Evolutionary conservation across 2,888 invertebrate genomes (phyloP), one percentile per base, ranked within the genome.

Genomic region (Hecatera dysodea): DNA sequence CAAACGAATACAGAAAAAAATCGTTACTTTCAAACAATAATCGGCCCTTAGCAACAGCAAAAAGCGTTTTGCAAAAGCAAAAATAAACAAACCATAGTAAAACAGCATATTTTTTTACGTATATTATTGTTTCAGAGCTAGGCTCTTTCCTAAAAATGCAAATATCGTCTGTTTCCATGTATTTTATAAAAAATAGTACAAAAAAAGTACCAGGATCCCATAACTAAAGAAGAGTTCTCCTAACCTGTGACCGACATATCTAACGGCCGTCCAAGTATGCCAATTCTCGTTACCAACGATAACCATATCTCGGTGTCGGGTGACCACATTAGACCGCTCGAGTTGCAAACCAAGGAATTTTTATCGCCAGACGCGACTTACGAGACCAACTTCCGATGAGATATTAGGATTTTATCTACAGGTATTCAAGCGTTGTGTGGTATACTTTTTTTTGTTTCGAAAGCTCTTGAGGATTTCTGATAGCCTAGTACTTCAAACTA

Each of bases 281-380:
- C 82, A 85, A 86, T 86, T 86, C 86, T 86, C 76, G 85, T 84
- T 75, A 86, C 85, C 73, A 77, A 75, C 85, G 85, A 86, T 86
- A 86, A 86, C 78, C 83, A 62, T 86, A 86, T 86, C 86, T 82
- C 70, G 78, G 86, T 86, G 80, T 86, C 86, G 69, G 73, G 74
- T 86, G 78, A 78, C 81, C 76, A 82, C 86, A 87, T 85, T 86
- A 84, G 80, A 86, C 71, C 78, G 83, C 82, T 88, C 89, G 79
- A 56, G 84, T 90, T 90, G 89, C 91, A 83, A 77, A 70, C 80
- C 74, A 67, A 70, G 91, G 91, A 88, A 91, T 91, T 89, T 91
- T 90, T 89, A 91, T 89, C 85, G 83, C 69, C 83, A 69, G 72
- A 82, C 77, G 61, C 75, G 73, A 76, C 64, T 76, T 66, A 72